Conservation (phyloP, 2,888 invertebrate species). For the Xanthorhoe spadicearia region DNA sequence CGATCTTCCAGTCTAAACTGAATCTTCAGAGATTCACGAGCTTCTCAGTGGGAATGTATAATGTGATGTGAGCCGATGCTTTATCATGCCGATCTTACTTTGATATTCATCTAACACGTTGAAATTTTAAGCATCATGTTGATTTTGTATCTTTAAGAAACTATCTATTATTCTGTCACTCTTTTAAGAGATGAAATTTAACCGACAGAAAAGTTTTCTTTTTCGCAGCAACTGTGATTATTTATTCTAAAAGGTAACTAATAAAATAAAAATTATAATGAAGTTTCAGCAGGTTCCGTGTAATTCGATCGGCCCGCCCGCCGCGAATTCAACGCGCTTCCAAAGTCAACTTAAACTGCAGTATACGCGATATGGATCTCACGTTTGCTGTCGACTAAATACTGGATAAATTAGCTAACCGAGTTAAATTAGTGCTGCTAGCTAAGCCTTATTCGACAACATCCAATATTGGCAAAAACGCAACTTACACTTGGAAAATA, state of each 20-base stretch:
- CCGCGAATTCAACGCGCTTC: slow-evolving; percentile 68
- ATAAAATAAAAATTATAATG: slow-evolving; percentile 45
- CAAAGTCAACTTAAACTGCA: slow-evolving; percentile 68
- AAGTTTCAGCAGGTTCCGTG: slow-evolving; percentile 49
- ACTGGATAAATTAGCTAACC: slow-evolving; percentile 79
- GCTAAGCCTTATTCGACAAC: slow-evolving; percentile 49
- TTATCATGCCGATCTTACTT: slow-evolving; percentile 46
- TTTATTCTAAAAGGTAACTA: slow-evolving; percentile 33
- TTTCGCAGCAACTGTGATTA: neutral
- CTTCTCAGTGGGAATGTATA: slow-evolving; percentile 57
- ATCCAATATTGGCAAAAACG: slow-evolving; percentile 37
- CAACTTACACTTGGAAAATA: slow-evolving; percentile 1
- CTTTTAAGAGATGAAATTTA: neutral
- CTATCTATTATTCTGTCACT: slow-evolving; percentile 43
- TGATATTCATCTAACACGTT: slow-evolving; percentile 34
- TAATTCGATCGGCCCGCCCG: slow-evolving; percentile 65
- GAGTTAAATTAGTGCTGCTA: slow-evolving; percentile 72
- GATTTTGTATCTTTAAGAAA: slow-evolving; percentile 42
- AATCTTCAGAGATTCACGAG: slow-evolving; percentile 53
- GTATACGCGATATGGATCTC: slow-evolving; percentile 78
- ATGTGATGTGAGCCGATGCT: slow-evolving; percentile 52
- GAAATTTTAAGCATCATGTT: slow-evolving; percentile 31
- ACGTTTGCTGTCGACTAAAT: slow-evolving; percentile 80
- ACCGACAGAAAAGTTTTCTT: neutral
- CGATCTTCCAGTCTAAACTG: slow-evolving; percentile 55